Conservation (phyloP, 2,888 invertebrate genomes). For the Cryptosula pallasiana region DNA sequence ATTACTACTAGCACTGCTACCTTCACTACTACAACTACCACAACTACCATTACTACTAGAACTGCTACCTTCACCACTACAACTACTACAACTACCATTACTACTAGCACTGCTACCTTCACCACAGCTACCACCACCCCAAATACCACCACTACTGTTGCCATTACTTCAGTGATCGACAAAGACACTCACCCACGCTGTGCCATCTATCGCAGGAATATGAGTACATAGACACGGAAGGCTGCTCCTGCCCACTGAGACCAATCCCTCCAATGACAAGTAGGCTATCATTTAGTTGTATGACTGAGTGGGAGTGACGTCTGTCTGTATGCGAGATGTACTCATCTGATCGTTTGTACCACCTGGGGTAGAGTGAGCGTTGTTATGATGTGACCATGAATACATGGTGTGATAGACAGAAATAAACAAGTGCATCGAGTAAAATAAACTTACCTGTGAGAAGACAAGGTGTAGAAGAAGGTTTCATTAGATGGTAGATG, state of each 20-base stretch:
- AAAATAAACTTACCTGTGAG: neutral
- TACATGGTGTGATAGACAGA: neutral
- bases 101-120: too few species aligned
- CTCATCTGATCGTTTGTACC: constrained; percentile 16
- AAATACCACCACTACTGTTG: too few species aligned
- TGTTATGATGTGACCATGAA: too few species aligned
- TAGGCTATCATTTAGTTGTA: constrained; percentile 83
- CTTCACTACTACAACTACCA: too few species aligned
- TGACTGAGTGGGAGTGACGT: constrained; percentile 69
- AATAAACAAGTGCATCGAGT: neutral
- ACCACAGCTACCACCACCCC: too few species aligned
- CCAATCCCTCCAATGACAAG: constrained; percentile 81
- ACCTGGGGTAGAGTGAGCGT: too few species aligned
- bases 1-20: too few species aligned
- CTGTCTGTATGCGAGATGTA: constrained; percentile 28
- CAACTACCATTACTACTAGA: too few species aligned
- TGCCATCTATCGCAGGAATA: constrained; percentile 83
- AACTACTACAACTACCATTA: too few species aligned
- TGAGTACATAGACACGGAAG: constrained; percentile 69
- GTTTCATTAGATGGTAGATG: constrained; percentile 64
- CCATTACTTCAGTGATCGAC: too few species aligned
- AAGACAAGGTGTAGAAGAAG: neutral
- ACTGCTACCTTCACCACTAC: too few species aligned
- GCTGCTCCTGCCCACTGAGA: constrained; percentile 46
- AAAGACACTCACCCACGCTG: neutral